Conservation (phyloP, 2,888 invertebrate genomes). For the Ashinkailepas kermadecensis region DNA sequence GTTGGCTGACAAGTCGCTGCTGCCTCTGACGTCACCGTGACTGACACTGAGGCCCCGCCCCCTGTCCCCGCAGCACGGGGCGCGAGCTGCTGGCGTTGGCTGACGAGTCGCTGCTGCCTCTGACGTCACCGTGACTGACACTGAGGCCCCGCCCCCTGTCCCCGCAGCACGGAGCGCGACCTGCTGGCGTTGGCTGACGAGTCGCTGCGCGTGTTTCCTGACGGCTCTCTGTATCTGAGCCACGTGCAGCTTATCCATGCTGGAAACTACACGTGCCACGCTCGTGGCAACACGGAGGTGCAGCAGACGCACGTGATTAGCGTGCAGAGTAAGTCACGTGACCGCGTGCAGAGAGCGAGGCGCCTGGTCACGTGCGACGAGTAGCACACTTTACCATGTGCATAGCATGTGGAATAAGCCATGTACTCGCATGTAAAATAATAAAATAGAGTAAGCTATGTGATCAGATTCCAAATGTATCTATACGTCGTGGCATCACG, state of each 20-base stretch:
- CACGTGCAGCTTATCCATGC: conserved; percentile 63
- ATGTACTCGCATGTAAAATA: no score
- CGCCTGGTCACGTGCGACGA: no score
- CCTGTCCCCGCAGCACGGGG: neutral
- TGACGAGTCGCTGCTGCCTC: neutral
- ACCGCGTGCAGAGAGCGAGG: no score
- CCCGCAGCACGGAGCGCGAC: neutral
- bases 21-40: no score
- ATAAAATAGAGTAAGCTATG: no score
- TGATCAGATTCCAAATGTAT: no score
- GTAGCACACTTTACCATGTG: no score
- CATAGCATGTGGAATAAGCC: no score
- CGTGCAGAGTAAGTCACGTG: conserved; percentile 57
- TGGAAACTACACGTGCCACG: conserved; percentile 69
- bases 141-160: neutral
- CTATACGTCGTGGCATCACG: no score
- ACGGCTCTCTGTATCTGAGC: conserved; percentile 64
- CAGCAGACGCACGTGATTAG: conserved; percentile 65
- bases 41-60: no score
- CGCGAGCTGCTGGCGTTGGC: neutral
- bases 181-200: neutral
- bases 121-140: neutral
- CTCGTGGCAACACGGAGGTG: conserved; percentile 60
- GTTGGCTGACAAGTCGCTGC: no score
- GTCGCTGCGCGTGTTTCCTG: conserved; percentile 56